A percentile compares a stretch with the other conserved stretches of the same genome.
Evolutionary conservation across 2,888 invertebrate genomes (phyloP).

Genomic region (Euplexia lucipara): DNA sequence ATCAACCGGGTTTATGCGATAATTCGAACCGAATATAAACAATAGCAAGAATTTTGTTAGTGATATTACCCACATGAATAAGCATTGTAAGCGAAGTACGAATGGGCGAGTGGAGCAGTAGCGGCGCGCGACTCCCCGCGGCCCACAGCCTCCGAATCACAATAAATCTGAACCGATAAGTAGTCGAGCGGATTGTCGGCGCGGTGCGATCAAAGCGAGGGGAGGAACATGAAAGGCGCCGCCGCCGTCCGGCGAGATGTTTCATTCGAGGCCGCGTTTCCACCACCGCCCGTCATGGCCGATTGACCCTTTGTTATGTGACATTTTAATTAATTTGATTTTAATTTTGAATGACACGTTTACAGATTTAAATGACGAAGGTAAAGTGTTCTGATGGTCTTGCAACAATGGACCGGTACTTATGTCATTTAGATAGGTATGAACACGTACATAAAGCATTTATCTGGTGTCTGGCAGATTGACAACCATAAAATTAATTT

Average conservation of each 20-base stretch:
- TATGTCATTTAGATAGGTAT: conserved; percentile 3
- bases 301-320: conserved; percentile 80
- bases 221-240: conserved; percentile 88
- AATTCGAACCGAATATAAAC: conserved; percentile 37
- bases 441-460: background rate
- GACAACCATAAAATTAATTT: conserved; percentile 40
- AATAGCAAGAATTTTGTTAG: conserved; percentile 71
- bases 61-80: conserved; percentile 77
- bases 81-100: conserved; percentile 72
- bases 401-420: conserved; percentile 31
- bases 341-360: conserved; percentile 79
- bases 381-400: conserved; percentile 58
- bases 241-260: conserved; percentile 79
- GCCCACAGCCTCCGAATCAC: conserved; percentile 87
- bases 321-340: conserved; percentile 87
- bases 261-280: conserved; percentile 83
- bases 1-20: conserved; percentile 27
- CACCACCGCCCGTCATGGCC: conserved; percentile 81
- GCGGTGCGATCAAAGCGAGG: conserved; percentile 88
- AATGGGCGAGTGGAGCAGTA: conserved; percentile 73
- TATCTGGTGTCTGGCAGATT: conserved; percentile 32
- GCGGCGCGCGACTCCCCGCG: conserved; percentile 79
- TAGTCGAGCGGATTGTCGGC: conserved; percentile 89
- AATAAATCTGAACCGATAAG: conserved; percentile 91
- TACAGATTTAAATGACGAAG: conserved; percentile 78